These are phyloP conservation scores for Gymnosoma rotundatum DNA, from an alignment of 2,888 invertebrate genomes.

Conservation along the genomic window DNA sequence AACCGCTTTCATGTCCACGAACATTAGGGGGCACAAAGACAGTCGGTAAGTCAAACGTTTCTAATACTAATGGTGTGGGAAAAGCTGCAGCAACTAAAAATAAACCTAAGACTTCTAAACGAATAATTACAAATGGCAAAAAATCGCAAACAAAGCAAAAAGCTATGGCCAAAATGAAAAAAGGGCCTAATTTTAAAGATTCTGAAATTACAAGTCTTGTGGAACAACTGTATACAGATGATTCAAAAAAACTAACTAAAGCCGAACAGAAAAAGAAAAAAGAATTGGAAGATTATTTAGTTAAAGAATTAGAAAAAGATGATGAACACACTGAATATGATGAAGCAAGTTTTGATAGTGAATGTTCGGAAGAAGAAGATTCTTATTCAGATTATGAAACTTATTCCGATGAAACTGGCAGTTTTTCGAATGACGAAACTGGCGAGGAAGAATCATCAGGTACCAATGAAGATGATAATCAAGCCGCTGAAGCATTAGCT, in stretches of 20 bases:
- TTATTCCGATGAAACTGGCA: constrained; percentile 27
- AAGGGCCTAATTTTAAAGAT: neutral
- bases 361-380: neutral
- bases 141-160: neutral
- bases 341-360: constrained; percentile 35
- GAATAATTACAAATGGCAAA: constrained; percentile 7
- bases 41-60: neutral
- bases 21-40: neutral
- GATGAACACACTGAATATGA: neutral
- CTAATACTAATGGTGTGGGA: neutral
- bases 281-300: constrained; percentile 65
- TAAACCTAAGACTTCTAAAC: neutral
- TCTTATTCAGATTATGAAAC: constrained; percentile 8
- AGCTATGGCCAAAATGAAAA: neutral
- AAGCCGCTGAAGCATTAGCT: neutral
- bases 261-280: constrained; percentile 64
- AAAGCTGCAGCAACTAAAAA: neutral
- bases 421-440: constrained; percentile 5
- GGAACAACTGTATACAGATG: constrained; percentile 54
- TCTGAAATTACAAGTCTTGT: constrained; percentile 45
- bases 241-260: constrained; percentile 60
- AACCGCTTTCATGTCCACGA: neutral
- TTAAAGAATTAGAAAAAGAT: constrained; percentile 52
- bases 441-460: neutral
- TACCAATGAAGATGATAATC: constrained; percentile 38